Evolutionary conservation across 2,888 invertebrate species (phyloP).

Genomic region (Agrilus biguttatus): DNA sequence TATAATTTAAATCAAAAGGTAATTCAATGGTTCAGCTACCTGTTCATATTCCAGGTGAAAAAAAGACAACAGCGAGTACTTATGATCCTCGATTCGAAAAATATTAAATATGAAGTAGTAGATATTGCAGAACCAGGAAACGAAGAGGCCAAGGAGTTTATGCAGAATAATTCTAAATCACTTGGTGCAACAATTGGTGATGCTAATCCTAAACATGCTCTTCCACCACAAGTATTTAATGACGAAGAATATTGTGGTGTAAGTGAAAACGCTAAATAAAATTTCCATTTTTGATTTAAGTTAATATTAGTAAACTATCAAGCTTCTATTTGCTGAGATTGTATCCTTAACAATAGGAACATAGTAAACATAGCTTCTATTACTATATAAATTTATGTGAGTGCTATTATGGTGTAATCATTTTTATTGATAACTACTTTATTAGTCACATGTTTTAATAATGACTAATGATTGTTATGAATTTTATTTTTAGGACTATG

Average conservation of each 20-base stretch:
- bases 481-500: constrained; percentile 61
- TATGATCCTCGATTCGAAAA: constrained; percentile 87
- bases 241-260: constrained; percentile 89
- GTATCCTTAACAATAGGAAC: not conserved
- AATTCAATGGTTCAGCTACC: constrained; percentile 4
- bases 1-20: not conserved
- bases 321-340: not conserved
- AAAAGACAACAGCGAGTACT: constrained; percentile 88
- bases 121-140: constrained; percentile 92
- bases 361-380: too few relatives aligned
- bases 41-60: constrained; percentile 55
- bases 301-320: not conserved
- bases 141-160: constrained; percentile 77
- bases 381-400: too few relatives aligned
- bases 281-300: not conserved
- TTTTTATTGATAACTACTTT: too few relatives aligned
- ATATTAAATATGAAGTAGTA: constrained; percentile 75
- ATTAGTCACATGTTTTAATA: not conserved
- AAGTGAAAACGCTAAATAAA: constrained; percentile 24
- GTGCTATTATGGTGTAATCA: too few relatives aligned
- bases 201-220: constrained; percentile 58
- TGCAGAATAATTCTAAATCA: constrained; percentile 75
- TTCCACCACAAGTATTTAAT: constrained; percentile 91
- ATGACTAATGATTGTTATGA: constrained; percentile 2
- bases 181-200: constrained; percentile 60